Conservation (phyloP, 2,888 invertebrate genomes). For the Synergus laeviventris region DNA sequence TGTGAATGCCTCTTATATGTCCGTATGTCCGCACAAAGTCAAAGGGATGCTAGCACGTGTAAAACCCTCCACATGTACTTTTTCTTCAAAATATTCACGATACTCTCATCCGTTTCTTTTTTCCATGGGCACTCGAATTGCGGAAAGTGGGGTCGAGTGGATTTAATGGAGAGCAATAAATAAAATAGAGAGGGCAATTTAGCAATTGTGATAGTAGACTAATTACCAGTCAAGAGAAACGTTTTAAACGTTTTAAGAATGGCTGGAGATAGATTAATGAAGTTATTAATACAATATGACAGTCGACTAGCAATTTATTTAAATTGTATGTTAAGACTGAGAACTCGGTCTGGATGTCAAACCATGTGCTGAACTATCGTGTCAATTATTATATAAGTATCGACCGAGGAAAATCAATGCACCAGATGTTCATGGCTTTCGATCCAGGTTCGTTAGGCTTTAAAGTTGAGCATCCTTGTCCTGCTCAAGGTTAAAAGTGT, state of each 20-base stretch:
- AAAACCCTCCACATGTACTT: slow-evolving; percentile 7
- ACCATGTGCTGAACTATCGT: not conserved
- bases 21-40: slow-evolving; percentile 36
- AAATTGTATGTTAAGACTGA: not conserved
- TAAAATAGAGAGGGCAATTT: not conserved
- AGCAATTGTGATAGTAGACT: not conserved
- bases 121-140: not conserved
- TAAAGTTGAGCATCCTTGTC: not conserved
- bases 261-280: not conserved
- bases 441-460: not conserved
- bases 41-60: slow-evolving; percentile 25
- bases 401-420: not conserved
- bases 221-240: not conserved
- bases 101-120: not conserved
- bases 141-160: not conserved
- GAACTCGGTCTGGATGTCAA: not conserved
- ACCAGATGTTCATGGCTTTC: slow-evolving; percentile 5
- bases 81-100: slow-evolving; percentile 22
- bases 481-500: not conserved
- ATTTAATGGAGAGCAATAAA: not conserved
- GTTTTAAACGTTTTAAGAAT: not conserved
- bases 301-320: not conserved
- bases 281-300: not conserved
- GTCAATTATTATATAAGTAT: not conserved
- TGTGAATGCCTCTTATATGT: slow-evolving; percentile 13